A percentile compares a stretch with the other conserved stretches of the same genome.
Evolutionary conservation across 2,888 invertebrate species (phyloP).

Genomic region (Trachelus stipa): DNA sequence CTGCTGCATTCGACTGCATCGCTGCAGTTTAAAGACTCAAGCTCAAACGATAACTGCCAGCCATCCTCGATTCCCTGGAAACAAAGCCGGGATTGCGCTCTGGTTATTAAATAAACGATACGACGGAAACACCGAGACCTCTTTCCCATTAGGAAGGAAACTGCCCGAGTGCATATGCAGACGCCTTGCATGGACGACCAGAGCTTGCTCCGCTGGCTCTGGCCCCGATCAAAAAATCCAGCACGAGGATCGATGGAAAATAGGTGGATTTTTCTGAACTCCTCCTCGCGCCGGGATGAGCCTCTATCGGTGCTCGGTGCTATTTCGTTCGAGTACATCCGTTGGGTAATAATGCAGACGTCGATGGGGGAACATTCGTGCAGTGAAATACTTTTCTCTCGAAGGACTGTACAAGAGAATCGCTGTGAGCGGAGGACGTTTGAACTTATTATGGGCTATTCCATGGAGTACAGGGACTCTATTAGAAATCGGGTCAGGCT

Average conservation of each 20-base stretch:
- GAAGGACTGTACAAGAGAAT: not conserved
- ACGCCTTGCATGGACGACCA: conserved; percentile 10
- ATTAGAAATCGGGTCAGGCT: not conserved
- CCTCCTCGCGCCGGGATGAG: not conserved
- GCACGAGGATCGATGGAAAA: not conserved
- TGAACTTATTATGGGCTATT: not conserved
- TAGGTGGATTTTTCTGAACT: not conserved
- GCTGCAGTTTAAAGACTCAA: not conserved
- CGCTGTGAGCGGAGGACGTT: not conserved
- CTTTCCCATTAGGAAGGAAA: conserved; percentile 3
- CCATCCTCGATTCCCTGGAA: conserved; percentile 13
- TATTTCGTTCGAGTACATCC: not conserved
- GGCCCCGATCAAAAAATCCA: not conserved
- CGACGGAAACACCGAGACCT: conserved; percentile 15
- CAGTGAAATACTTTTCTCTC: not conserved
- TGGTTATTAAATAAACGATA: conserved; percentile 39
- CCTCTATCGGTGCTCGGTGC: not conserved
- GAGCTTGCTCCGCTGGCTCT: not conserved
- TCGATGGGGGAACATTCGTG: not conserved
- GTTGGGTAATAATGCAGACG: not conserved
- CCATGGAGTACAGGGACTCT: not conserved
- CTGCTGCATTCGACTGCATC: not conserved
- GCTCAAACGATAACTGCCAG: not conserved
- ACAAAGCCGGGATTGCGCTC: conserved; percentile 33
- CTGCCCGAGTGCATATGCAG: conserved; percentile 31